Evolutionary conservation across 2,797 vertebrate genomes (phyloP).

Genomic region (Bradypus variegatus): DNA sequence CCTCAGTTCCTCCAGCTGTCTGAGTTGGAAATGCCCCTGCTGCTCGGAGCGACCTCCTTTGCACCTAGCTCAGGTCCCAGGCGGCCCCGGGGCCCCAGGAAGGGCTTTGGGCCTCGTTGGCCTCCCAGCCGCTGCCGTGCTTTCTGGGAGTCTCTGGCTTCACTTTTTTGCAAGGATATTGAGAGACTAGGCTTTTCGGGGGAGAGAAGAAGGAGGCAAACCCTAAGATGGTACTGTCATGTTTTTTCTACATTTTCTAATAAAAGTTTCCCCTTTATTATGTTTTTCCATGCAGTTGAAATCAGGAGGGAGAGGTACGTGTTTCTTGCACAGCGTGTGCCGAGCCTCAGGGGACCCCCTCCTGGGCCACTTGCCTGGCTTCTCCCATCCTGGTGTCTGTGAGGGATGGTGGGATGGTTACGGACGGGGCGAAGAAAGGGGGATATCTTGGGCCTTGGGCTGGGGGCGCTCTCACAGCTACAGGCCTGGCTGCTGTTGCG

Average conservation of each 20-base stretch:
- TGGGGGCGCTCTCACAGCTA: neutral
- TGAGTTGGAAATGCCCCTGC: neutral
- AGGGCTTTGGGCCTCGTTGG: no score
- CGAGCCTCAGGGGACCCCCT: slow-evolving; percentile 35
- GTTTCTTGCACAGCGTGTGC: slow-evolving; percentile 43
- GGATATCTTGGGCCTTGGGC: neutral
- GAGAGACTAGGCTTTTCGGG: neutral
- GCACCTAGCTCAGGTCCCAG: no score
- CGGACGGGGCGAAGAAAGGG: no score
- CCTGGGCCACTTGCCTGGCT: neutral
- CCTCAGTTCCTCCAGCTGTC: neutral
- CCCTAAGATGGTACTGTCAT: neutral
- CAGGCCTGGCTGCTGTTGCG: neutral
- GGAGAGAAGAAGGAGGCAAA: slow-evolving; percentile 1
- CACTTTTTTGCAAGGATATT: neutral
- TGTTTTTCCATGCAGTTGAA: neutral
- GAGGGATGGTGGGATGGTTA: slow-evolving; percentile 10
- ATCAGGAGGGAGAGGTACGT: neutral
- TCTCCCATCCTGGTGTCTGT: slow-evolving; percentile 2
- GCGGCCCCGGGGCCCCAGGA: neutral
- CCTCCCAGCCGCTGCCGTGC: no score
- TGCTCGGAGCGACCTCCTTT: neutral
- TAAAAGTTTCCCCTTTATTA: neutral
- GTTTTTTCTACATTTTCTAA: neutral
- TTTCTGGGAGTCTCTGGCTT: neutral